A percentile compares a stretch with the other conserved stretches of the same genome.
Evolutionary conservation across 2,113 vertebrate species (phyloP).

Genomic region (Poeciliopsis retropinna): DNA sequence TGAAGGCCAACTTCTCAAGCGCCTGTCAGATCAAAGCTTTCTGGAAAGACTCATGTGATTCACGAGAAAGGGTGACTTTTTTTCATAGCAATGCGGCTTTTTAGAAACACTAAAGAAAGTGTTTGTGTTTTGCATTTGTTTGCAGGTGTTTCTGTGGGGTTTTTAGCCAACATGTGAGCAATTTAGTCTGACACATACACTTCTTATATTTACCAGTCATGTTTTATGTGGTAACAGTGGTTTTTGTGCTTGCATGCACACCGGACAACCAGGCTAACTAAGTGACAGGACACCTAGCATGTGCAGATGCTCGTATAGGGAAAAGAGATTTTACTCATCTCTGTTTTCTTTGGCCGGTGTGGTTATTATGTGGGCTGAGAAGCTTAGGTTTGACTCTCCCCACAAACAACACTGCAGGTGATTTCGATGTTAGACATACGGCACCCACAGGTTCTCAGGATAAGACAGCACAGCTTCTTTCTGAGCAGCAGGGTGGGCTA

Average conservation of each 20-base stretch:
- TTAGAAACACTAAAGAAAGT: conserved; percentile 1
- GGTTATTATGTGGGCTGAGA: background rate
- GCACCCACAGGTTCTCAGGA: conserved; percentile 32
- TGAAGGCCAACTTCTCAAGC: background rate
- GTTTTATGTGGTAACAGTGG: conserved; percentile 40
- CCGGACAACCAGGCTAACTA: conserved; percentile 20
- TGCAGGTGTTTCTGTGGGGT: conserved; percentile 44
- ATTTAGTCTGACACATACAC: conserved; percentile 25
- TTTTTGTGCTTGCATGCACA: conserved; percentile 23
- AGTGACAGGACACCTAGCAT: conserved; percentile 21
- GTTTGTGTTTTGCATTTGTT: conserved; percentile 31
- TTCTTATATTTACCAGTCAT: conserved; percentile 25
- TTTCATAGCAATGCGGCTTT: background rate
- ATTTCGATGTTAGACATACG: conserved; percentile 24
- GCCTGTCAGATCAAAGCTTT: too few species aligned
- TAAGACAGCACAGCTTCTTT: conserved; percentile 48
- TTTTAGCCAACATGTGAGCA: conserved; percentile 28
- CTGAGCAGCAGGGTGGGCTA: conserved; percentile 41
- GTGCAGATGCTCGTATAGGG: background rate
- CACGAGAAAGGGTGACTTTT: background rate
- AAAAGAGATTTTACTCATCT: background rate
- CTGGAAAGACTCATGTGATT: too few species aligned
- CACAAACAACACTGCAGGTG: conserved; percentile 35
- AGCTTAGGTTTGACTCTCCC: conserved; percentile 14
- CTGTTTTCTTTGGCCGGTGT: conserved; percentile 22